These are phyloP conservation scores for Plutomurus gul DNA, from an alignment of 1,140 invertebrate species.

Conservation along the genomic window DNA sequence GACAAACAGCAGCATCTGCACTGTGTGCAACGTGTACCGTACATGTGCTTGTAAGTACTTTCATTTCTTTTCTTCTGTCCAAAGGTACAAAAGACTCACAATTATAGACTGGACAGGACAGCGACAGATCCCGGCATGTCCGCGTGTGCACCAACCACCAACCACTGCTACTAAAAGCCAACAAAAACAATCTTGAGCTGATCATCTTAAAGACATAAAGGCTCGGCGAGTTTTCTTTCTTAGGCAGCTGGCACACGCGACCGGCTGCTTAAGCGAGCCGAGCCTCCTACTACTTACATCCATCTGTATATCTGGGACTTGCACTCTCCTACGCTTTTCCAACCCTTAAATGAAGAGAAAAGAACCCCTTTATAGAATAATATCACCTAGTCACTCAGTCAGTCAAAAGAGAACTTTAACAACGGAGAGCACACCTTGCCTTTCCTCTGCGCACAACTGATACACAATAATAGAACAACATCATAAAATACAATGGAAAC, in stretches of 20 bases:
- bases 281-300: no score
- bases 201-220: conserved; percentile 7
- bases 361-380: conserved; percentile 19
- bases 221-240: background rate
- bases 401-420: background rate
- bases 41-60: no score
- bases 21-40: no score
- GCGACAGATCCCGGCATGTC: no score
- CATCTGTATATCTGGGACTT: no score
- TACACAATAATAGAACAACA: no score
- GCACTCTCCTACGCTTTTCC: background rate
- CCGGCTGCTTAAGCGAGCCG: conserved; percentile 14
- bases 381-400: background rate
- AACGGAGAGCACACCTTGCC: conserved; percentile 1
- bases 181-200: conserved; percentile 22
- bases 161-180: no score
- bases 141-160: no score
- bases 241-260: conserved; percentile 26
- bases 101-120: no score
- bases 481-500: background rate
- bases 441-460: background rate
- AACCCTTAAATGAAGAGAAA: background rate
- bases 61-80: no score
- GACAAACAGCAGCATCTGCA: no score
- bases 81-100: no score